Evolutionary conservation across 2,888 invertebrate species (phyloP), one percentile per base, ranked within the genome.

Genomic region (Himalopsyche anomala): DNA sequence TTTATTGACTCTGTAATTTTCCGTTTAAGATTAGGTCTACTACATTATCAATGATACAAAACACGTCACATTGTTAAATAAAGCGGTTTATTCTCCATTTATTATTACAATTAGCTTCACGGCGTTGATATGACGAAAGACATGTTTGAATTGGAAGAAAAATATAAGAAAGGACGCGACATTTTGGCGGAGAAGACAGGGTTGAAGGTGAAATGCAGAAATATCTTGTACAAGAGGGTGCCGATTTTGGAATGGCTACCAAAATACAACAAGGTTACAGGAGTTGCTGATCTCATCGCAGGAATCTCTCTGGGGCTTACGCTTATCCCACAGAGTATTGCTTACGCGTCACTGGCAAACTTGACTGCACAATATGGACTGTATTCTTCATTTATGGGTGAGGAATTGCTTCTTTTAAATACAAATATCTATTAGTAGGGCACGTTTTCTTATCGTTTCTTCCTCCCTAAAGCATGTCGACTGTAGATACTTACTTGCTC

Each of bases 261-360:
- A 38, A 91, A 91, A 84, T 98, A 98, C 91, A 94, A 94, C 85
- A 94, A 95, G 89, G 92, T 94, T 88, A 94, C 95, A 88, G 95
- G 96, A 0, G 91, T 96, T 85, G 95, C 96, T 5, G 98, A 99
- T 93, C 90, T 96, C 84, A 96, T 98, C 89, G 98, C 98, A 17
- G 98, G 98, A 56, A 90, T 98, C 81, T 98, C 98, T 2, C 94
- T 98, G 12, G 98, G 98, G 0, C 92, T 98, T 84, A 98, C 98
- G 5, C 96, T 98, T 90, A 97, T 98, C 89, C 98, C 98, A 6
- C 98, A 98, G 92, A 97, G 97, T 89, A 96, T 98, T 89, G 98
- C 98, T 17, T 98, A 98, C 91, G 98, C 98, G 56, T 93, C 96
- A 82, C 93, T 98, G 81, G 98, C 98, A 15, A 96, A 96, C 81